Base-by-base conservation (phyloP, 92 coral and sea anemone species). In the Epizoanthus rinbou region DNA sequence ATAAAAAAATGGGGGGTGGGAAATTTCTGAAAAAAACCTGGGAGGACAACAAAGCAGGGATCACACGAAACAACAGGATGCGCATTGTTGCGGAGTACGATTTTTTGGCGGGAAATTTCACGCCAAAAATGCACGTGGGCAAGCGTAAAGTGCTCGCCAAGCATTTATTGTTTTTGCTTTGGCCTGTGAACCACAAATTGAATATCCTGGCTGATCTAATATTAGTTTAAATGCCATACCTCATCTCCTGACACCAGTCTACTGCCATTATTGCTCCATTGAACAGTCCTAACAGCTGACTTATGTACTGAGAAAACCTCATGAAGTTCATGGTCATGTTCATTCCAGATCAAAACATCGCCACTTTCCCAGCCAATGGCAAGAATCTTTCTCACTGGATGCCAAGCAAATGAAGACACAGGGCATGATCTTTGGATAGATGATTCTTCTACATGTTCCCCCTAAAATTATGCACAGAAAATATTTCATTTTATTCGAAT, bases 331-430 rank as follows among this genome's bases (percentile, higher is more conserved):
- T 68, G 98, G 67, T 95, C 98, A 82, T 95, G 98, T 66, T 95
- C 98, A 86, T 95, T 95, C 98, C 98, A 95, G 16, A 92, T 75
- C 57, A 95, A 69, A 17, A 95, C 76, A 33, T 91, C 95, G 11
- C 98, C 98, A 91, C 94, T 95, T 80, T 92, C 91, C 99, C 99
- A 96, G 37, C 98, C 98, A 67, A 93, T 91, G 28, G 98, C 99
- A 62, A 96, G 87, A 59, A 96, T 92, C 75, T 96, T 96, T 74
- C 98, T 88, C n/a, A 90, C 88, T 33, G 99, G 99, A 57, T 96
- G 99, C 99, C 99, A 96, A 64, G 92, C 79, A 64, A 96, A 81
- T 33, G 93, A 87, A 58, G 94, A 91, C 17, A 93, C 99, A 65
- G 76, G 80, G 60, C 92, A 88, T 28, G 99, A 93, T 54, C 98